Base-by-base conservation (phyloP, 2,797 vertebrate genomes). In the Rhabdomys pumilio region DNA sequence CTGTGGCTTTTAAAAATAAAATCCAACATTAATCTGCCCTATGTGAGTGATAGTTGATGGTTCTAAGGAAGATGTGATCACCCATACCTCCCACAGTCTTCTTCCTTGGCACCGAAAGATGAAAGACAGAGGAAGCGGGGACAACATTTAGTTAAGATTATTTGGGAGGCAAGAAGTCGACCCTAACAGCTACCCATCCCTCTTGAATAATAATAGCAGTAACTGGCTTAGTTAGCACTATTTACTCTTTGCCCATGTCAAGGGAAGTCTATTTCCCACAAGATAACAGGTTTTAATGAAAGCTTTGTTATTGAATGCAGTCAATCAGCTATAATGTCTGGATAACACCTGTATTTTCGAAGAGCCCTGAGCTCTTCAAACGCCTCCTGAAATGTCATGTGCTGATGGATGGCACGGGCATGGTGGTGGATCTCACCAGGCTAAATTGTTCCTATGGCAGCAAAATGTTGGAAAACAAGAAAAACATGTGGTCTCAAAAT, bases 211-310 rank as follows among this genome's bases (percentile, higher is more conserved):
- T 65, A 96, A 87, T 79, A 86, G 41, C 44, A 95, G 81, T 72
- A 87, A 72, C 63, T 91, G 22, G 57, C 38, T 89, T 69, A 53
- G 57, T 44, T 91, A 76, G 20, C 31, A 76, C 1, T 72, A 55
- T 88, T 83, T 87, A 79, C 84, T 91, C 19, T 44, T 97, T 91
- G 82, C 47, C 38, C 15, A 88, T n/a, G 41, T 86, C 34, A 73
- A 92, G 34, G 13, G 19, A 89, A 93, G 93, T 94, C 44, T 80
- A 90, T 95, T 94, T 95, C 53, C 38, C 53, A 87, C n/a, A 93
- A 93, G 73, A 73, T 50, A 91, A 24, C n/a, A 77, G 24, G 79
- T 94, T 95, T 87, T 91, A 91, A 47, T 93, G 77, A 89, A 92
- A 65, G 1, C 75, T 89, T 92, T 80, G 80, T 90, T 92, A 95